These are phyloP conservation scores for Cryptotis parvus DNA, from an alignment of 2,113 vertebrate species.

Conservation along the genomic window DNA sequence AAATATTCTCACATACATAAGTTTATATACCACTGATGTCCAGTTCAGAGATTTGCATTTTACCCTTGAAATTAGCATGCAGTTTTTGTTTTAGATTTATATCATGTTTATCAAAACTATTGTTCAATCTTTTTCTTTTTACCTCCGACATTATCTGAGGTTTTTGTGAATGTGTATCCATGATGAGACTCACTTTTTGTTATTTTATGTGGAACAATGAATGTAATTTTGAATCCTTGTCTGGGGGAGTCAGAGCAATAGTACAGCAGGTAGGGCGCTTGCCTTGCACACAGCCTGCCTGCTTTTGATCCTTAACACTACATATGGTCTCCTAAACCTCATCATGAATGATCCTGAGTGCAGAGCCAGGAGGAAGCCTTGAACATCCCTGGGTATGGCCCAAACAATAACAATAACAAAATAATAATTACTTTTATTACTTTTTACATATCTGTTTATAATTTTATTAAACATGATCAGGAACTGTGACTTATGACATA, in stretches of 20 bases:
- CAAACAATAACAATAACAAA: no score
- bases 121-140: conserved; percentile 6
- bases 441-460: conserved; percentile 26
- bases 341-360: no score
- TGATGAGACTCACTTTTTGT: background rate
- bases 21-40: background rate
- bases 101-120: background rate
- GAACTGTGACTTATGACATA: background rate
- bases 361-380: no score
- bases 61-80: background rate
- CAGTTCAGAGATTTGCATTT: conserved; percentile 15
- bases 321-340: no score
- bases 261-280: no score
- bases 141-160: background rate
- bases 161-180: background rate
- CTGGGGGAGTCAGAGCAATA: no score
- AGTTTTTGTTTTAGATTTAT: conserved; percentile 2
- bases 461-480: background rate
- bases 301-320: no score
- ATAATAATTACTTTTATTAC: background rate
- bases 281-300: no score
- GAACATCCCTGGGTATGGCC: no score
- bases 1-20: background rate
- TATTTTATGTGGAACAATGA: background rate
- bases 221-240: background rate